Conservation (phyloP, 2,797 vertebrate genomes). For the Brachymystax lenok region DNA sequence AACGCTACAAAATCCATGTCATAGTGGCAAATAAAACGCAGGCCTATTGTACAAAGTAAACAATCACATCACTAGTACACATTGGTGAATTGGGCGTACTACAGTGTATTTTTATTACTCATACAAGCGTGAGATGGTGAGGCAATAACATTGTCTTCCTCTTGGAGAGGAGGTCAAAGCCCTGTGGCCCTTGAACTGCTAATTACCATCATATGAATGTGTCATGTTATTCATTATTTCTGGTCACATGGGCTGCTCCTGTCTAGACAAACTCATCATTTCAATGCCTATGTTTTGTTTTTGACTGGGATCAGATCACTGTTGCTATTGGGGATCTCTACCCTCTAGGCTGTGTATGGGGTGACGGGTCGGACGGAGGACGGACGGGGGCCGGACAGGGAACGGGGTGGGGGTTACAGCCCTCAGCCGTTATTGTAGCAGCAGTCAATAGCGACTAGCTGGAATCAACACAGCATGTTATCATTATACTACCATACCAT, state of each 20-base stretch:
- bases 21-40: not conserved
- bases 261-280: conserved; percentile 56
- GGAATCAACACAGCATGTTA: not conserved
- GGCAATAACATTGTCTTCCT: not conserved
- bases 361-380: no score
- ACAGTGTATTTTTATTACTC: not conserved
- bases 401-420: no score
- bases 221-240: conserved; percentile 67
- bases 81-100: not conserved
- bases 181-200: conserved; percentile 59
- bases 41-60: not conserved
- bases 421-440: not conserved
- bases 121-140: not conserved
- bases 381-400: no score
- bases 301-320: conserved; percentile 50
- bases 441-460: not conserved
- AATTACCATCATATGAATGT: conserved; percentile 65
- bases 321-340: conserved; percentile 46
- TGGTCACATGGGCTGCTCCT: conserved; percentile 67
- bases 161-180: conserved; percentile 56
- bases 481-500: not conserved
- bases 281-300: conserved; percentile 13
- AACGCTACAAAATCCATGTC: not conserved
- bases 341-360: conserved; percentile 28
- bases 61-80: not conserved